Base-by-base conservation (phyloP, 2,797 vertebrate species). In the Corythornis leucogaster region DNA sequence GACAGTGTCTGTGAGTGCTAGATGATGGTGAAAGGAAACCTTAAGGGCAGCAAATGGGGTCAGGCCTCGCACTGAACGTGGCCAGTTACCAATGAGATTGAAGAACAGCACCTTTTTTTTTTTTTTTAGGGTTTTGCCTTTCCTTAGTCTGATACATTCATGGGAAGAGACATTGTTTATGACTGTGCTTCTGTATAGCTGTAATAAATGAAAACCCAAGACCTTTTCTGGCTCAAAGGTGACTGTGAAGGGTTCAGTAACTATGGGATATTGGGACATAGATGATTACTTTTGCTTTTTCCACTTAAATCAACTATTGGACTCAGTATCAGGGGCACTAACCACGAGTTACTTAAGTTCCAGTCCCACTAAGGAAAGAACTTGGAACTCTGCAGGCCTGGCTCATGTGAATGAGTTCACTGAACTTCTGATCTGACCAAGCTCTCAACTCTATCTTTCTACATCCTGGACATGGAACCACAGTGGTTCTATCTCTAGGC, bases 281-380 rank as follows among this genome's bases (percentile, higher is more conserved):
- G 16, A 75, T 81, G 59, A 28, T 42, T 64, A 12, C 63, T 61
- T 91, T 74, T 88, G 50, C n/a, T 24, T 85, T 92, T 82, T 87
- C 59, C 61, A 42, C 67, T 84, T 71, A 54, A 90, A 77, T 42
- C n/a, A 61, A 33, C 50, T 67, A 43, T 12, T 91, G 13, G 54
- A 64, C 33, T 31, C 55, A 66, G 73, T 26, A 51, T n/a, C 35
- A 71, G 31, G 33, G 53, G 11, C 26, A 31, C 5, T 64, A 89
- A 63, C 24, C 31, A 31, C 18, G 70, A 48, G 12, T 78, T 55
- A 30, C 3, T 69, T 43, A 73, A 61, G 40, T 69, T 81, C 42
- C 38, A 78, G 43, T 61, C n/a, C 46, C 26, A 19, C 19, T 43
- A 19, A 35, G 24, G 57, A 64, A 43, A 76, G 46, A 35, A 38